A percentile compares a stretch with the other conserved stretches of the same genome.
Evolutionary conservation across 2,797 vertebrate species (phyloP).

Genomic region (Channa striata): DNA sequence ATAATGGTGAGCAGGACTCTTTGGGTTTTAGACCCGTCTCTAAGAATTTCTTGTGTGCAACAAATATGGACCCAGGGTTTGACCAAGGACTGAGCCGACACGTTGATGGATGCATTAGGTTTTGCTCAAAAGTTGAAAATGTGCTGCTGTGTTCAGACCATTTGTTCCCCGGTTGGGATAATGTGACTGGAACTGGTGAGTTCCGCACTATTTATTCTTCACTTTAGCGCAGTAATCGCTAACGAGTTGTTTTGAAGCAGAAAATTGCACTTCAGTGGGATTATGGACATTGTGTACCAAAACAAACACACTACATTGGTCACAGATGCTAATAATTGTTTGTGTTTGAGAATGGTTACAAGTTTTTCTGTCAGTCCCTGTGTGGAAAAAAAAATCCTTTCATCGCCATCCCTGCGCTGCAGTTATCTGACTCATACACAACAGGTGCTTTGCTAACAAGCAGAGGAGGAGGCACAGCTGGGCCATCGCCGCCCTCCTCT

Average conservation of each 20-base stretch:
- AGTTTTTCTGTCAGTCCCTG: background rate
- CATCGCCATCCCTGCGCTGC: constrained; percentile 29
- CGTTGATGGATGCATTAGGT: too few relatives aligned
- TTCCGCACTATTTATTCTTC: too few relatives aligned
- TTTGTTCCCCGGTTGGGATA: too few relatives aligned
- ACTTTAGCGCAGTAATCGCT: background rate
- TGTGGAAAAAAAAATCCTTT: constrained; percentile 33
- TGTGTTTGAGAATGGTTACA: background rate
- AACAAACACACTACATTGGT: background rate
- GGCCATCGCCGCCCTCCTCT: constrained; percentile 6
- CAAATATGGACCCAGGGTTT: background rate
- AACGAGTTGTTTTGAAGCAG: constrained; percentile 5
- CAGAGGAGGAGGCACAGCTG: constrained; percentile 58
- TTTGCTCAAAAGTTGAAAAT: too few relatives aligned
- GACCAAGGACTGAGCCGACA: too few relatives aligned
- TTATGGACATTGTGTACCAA: background rate
- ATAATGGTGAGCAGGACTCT: too few relatives aligned
- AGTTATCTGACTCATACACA: constrained; percentile 45
- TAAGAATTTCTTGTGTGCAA: too few relatives aligned
- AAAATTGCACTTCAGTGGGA: background rate
- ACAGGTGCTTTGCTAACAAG: constrained; percentile 55
- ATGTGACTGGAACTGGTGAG: too few relatives aligned
- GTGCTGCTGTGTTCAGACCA: too few relatives aligned
- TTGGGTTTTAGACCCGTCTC: too few relatives aligned
- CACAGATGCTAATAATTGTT: constrained; percentile 25